Percentiles rank a stretch among this genome's conserved stretches.
phyloP scores from a whole-genome alignment of 2,888 invertebrate genomes.

The Tenthredo livida region DNA sequence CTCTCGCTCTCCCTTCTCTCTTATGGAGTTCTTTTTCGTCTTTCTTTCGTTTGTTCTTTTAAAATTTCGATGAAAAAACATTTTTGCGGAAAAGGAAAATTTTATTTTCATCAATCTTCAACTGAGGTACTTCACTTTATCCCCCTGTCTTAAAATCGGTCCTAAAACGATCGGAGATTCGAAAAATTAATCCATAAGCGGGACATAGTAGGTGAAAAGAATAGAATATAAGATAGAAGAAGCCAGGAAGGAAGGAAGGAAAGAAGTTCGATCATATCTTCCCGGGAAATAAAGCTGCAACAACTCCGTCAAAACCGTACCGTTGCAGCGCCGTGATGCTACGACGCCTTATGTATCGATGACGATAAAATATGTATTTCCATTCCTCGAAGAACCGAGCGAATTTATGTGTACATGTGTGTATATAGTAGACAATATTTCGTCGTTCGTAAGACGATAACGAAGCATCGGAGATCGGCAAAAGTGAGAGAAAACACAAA shows the following conservation, averaged over 20 bases:
- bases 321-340: too few species aligned
- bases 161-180: too few species aligned
- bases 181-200: too few species aligned
- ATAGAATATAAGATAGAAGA: neutral
- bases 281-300: neutral
- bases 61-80: too few species aligned
- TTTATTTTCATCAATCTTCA: too few species aligned
- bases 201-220: neutral
- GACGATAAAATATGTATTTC: slow-evolving; percentile 6
- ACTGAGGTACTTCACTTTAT: too few species aligned
- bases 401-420: neutral
- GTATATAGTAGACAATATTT: neutral
- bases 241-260: neutral
- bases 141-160: too few species aligned
- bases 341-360: neutral
- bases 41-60: too few species aligned
- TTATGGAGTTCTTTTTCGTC: too few species aligned
- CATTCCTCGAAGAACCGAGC: neutral
- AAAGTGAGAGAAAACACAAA: neutral
- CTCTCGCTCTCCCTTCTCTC: too few species aligned
- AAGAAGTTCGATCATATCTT: neutral
- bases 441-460: neutral
- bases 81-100: too few species aligned
- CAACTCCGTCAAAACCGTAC: neutral
- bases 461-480: neutral